A percentile compares a stretch with the other conserved stretches of the same genome.
phyloP scores from a whole-genome alignment of 2,797 vertebrate species.

The Pelobates cultripes region DNA sequence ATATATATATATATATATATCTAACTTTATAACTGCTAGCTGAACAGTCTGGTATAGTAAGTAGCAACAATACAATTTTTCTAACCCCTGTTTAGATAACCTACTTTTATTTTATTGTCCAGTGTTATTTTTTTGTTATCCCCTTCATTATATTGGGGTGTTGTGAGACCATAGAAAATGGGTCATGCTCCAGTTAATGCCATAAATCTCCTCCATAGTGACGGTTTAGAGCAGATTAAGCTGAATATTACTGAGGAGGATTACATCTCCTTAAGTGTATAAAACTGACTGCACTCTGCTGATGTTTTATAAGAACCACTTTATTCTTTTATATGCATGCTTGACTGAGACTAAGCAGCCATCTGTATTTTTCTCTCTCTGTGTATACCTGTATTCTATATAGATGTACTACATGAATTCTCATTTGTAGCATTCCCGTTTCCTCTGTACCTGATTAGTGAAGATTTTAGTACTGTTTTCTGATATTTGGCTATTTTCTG shows the following conservation, averaged over 20 bases:
- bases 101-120: too few relatives aligned
- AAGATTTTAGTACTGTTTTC: too few relatives aligned
- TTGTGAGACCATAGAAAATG: constrained; percentile 42
- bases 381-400: not conserved
- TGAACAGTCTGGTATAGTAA: too few relatives aligned
- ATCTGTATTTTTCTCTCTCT: constrained; percentile 11
- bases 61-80: too few relatives aligned
- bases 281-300: constrained; percentile 37
- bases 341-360: not conserved
- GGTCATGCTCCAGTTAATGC: constrained; percentile 42
- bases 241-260: constrained; percentile 49
- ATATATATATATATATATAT: too few relatives aligned
- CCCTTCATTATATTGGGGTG: constrained; percentile 1
- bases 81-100: too few relatives aligned
- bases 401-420: not conserved
- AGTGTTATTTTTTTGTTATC: not conserved
- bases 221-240: constrained; percentile 47
- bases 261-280: constrained; percentile 55
- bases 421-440: too few relatives aligned
- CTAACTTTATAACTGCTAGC: too few relatives aligned
- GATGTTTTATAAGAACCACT: constrained; percentile 6
- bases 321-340: not conserved
- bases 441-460: too few relatives aligned
- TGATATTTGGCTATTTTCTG: too few relatives aligned
- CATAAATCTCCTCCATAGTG: constrained; percentile 31